A percentile compares a stretch with the other conserved stretches of the same genome.
phyloP scores from a whole-genome alignment of 2,888 invertebrate genomes.

The Spilosoma lubricipeda region DNA sequence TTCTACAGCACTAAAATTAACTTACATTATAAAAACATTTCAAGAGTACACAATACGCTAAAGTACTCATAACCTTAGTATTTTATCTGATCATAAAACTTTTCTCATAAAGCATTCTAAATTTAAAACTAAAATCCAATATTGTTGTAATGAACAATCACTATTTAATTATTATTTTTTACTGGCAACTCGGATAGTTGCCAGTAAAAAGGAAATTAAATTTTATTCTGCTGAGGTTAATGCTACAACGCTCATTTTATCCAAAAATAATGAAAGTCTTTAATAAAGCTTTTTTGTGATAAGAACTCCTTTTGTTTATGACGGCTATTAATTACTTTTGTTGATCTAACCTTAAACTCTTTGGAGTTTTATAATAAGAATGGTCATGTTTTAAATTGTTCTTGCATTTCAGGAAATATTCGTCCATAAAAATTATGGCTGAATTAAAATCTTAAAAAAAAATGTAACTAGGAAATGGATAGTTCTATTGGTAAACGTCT shows the following conservation, averaged over 20 bases:
- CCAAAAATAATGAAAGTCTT: conserved; percentile 7
- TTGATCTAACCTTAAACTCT: background rate
- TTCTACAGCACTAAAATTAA: background rate
- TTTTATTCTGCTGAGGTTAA: conserved; percentile 1
- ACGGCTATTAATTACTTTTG: conserved; percentile 19
- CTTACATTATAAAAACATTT: background rate
- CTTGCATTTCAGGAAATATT: background rate
- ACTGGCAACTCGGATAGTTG: background rate
- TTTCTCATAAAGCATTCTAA: background rate
- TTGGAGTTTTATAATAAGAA: conserved; percentile 1
- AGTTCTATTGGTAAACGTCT: no score
- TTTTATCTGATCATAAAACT: background rate
- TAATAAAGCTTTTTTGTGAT: conserved; percentile 10
- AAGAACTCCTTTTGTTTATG: conserved; percentile 15
- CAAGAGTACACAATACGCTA: background rate
- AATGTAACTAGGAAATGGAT: no score
- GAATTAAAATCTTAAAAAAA: background rate
- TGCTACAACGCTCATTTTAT: background rate
- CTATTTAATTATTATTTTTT: no score
- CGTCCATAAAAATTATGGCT: background rate
- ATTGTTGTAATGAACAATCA: background rate
- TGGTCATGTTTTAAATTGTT: background rate
- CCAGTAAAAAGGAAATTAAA: background rate
- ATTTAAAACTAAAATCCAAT: background rate
- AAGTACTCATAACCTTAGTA: background rate